Conservation (phyloP, 2,888 invertebrate genomes). For the Neria commutata region DNA sequence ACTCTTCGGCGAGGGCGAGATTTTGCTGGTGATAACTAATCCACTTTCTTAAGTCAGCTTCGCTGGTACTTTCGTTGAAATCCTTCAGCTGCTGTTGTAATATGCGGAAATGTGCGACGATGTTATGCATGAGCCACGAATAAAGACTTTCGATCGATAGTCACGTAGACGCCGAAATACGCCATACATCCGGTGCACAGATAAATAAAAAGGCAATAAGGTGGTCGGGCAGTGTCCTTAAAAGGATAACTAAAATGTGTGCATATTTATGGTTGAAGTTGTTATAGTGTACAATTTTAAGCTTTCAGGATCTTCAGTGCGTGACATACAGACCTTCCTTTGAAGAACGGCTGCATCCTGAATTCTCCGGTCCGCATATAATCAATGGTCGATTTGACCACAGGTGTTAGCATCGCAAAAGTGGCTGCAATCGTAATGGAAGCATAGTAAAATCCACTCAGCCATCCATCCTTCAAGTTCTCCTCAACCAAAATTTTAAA, state of each 20-base stretch:
- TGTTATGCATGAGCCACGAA: not conserved
- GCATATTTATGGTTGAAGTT: too few relatives aligned
- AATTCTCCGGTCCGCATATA: not conserved
- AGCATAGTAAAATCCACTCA: too few relatives aligned
- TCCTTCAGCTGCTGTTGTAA: not conserved
- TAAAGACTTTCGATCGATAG: not conserved
- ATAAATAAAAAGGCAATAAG: not conserved
- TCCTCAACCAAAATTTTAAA: too few relatives aligned
- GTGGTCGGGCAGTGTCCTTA: not conserved
- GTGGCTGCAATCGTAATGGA: too few relatives aligned
- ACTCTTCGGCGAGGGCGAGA: not conserved
- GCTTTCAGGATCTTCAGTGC: not conserved
- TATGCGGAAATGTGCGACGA: constrained; percentile 1
- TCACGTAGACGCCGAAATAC: not conserved
- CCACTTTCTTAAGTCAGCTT: not conserved
- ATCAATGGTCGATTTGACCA: too few relatives aligned
- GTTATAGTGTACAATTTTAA: not conserved
- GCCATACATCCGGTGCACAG: not conserved
- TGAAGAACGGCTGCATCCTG: not conserved
- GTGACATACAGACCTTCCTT: not conserved
- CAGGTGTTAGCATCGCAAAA: too few relatives aligned
- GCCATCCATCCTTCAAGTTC: too few relatives aligned
- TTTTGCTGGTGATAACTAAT: not conserved
- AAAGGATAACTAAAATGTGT: constrained; percentile 1
- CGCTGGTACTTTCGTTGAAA: not conserved